phyloP scores from a whole-genome alignment of 2,113 vertebrate species.

The Lampris incognitus region DNA sequence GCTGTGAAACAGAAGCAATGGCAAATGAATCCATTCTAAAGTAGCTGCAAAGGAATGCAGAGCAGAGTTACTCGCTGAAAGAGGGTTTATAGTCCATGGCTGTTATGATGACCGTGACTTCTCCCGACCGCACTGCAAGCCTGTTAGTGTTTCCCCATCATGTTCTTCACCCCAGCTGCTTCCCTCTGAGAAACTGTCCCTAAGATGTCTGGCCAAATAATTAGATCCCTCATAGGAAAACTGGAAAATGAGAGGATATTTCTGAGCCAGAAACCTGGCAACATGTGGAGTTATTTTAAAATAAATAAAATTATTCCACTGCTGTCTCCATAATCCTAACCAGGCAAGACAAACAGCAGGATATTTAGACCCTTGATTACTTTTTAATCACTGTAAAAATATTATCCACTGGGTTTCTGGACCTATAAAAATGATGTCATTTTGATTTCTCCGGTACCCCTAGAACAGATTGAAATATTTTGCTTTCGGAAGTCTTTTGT shows the following conservation, averaged over 20 bases:
- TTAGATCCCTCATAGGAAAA: conserved; percentile 71
- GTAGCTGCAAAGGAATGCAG: neutral
- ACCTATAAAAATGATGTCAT: conserved; percentile 60
- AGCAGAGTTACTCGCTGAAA: conserved; percentile 17
- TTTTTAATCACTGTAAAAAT: conserved; percentile 62
- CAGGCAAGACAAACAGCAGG: conserved; percentile 69
- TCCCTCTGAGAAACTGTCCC: conserved; percentile 50
- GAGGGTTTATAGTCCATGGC: conserved; percentile 9
- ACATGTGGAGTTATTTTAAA: conserved; percentile 60
- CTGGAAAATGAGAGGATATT: conserved; percentile 63
- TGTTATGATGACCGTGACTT: conserved; percentile 31
- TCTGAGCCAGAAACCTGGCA: conserved; percentile 61
- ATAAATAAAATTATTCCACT: conserved; percentile 71
- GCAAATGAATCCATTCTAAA: conserved; percentile 20
- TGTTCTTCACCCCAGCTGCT: conserved; percentile 28
- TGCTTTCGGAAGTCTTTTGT: conserved; percentile 39
- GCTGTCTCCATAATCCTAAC: conserved; percentile 60
- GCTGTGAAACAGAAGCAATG: conserved; percentile 23
- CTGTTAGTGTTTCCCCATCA: conserved; percentile 34
- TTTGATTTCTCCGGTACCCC: conserved; percentile 38
- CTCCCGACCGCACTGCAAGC: conserved; percentile 32
- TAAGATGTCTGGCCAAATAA: conserved; percentile 68
- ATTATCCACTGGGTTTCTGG: conserved; percentile 49
- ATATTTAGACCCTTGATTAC: conserved; percentile 67
- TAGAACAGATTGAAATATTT: conserved; percentile 53